Evolutionary conservation across 2,113 vertebrate genomes (phyloP).

Genomic region (Strigops habroptila): DNA sequence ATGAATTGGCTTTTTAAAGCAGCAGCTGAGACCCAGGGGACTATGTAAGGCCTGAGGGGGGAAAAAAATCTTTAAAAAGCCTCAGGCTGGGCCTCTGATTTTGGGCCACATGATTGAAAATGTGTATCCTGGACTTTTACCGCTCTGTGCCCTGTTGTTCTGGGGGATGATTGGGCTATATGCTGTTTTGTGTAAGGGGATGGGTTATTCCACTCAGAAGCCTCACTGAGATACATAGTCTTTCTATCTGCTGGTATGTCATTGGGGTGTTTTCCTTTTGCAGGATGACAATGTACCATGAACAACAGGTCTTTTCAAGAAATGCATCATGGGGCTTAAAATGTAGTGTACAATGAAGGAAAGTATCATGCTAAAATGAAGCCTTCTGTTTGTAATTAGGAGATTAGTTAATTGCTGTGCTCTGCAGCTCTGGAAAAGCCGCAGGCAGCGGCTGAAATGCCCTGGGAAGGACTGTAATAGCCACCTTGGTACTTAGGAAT

Average conservation of each 20-base stretch:
- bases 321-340: not conserved
- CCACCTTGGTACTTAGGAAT: not conserved
- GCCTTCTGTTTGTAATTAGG: not conserved
- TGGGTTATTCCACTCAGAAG: not conserved
- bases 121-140: not conserved
- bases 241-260: not conserved
- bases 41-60: not conserved
- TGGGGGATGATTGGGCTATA: not conserved
- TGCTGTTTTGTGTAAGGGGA: not conserved
- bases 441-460: not conserved
- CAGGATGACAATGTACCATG: not conserved
- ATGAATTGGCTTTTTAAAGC: not conserved
- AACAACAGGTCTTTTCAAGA: not conserved
- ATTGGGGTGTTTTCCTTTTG: not conserved
- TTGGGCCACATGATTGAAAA: not conserved
- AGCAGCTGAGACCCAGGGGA: not conserved
- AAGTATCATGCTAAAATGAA: not conserved
- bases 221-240: not conserved
- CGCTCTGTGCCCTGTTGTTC: not conserved
- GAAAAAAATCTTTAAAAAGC: not conserved
- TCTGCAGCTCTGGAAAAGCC: not conserved
- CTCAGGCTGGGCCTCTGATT: not conserved
- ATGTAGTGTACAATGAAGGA: not conserved
- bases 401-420: not conserved
- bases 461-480: not conserved